Evolutionary conservation across 2,888 invertebrate genomes (phyloP), one percentile per base, ranked within the genome.

Genomic region (Phyllotreta striolata): DNA sequence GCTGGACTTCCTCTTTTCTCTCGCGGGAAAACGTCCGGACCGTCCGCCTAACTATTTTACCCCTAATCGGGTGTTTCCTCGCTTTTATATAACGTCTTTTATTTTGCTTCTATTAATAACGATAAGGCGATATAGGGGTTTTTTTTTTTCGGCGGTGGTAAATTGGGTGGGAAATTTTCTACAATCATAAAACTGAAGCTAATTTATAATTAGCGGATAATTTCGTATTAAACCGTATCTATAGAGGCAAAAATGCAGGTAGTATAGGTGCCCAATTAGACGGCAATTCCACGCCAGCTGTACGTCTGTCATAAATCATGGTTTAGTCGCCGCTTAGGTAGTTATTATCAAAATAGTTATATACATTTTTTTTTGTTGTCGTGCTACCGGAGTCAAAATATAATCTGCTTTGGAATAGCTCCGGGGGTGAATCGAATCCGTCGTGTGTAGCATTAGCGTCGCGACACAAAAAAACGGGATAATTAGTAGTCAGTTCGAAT

Each of bases 1-100:
- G 73, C 71, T 76, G 77, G 78, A 76, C 75, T 75, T 78, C 78
- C 78, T 77, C 75, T 65, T 41, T 64, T 71, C 72, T 76, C 77
- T 76, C 77, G 49, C 40, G 76, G 75, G 77, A 76, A 55, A 7
- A 35, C 52, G 51, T 37, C 6, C 5, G 3, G 39, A 39, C n/a
- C n/a, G n/a, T n/a, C n/a, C n/a, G n/a, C n/a, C n/a, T n/a, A n/a
- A n/a, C n/a, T n/a, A n/a, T n/a, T n/a, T n/a, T n/a, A n/a, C n/a
- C n/a, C n/a, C n/a, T n/a, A n/a, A n/a, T n/a, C n/a, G n/a, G n/a
- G n/a, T n/a, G n/a, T n/a, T n/a, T n/a, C n/a, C n/a, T n/a, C n/a
- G n/a, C n/a, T n/a, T n/a, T n/a, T n/a, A n/a, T n/a, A n/a, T n/a
- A n/a, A n/a, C n/a, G n/a, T n/a, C n/a, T n/a, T n/a, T n/a, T n/a